These are phyloP conservation scores for Notodonta ziczac DNA, from an alignment of 2,888 invertebrate genomes.

Conservation along the genomic window DNA sequence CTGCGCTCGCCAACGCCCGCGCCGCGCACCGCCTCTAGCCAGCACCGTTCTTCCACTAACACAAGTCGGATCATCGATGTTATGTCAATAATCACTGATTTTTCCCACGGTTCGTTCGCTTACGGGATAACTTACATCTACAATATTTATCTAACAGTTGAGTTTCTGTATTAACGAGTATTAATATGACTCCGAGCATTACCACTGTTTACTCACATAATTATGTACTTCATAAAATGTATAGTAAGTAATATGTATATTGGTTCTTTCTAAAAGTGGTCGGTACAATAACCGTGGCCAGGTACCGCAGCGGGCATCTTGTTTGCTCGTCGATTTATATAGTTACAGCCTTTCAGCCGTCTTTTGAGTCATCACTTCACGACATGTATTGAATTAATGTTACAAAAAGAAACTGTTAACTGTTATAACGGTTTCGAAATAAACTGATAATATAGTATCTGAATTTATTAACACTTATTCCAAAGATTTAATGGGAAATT, in stretches of 20 bases:
- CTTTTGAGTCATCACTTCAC: slow-evolving; percentile 28
- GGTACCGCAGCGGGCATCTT: slow-evolving; percentile 27
- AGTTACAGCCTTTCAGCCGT: slow-evolving; percentile 32
- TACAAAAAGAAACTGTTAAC: slow-evolving; percentile 22
- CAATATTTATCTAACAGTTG: slow-evolving; percentile 29
- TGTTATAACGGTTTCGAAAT: slow-evolving; percentile 1
- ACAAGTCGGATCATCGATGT: slow-evolving; percentile 52
- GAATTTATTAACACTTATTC: slow-evolving; percentile 5
- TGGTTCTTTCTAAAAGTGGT: slow-evolving; percentile 34
- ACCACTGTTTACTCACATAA: slow-evolving; percentile 6
- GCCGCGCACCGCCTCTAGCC: slow-evolving; percentile 40
- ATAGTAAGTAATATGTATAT: neutral
- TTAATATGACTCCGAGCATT: slow-evolving; percentile 11
- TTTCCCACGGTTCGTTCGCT: slow-evolving; percentile 46
- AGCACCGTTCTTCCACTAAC: slow-evolving; percentile 53
- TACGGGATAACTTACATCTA: slow-evolving; percentile 24
- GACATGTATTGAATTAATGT: slow-evolving; percentile 25
- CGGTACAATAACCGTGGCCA: slow-evolving; percentile 52
- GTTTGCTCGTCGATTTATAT: slow-evolving; percentile 43
- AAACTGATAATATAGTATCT: neutral
- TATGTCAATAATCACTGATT: slow-evolving; percentile 49
- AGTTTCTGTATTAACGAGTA: slow-evolving; percentile 32
- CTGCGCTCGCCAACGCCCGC: slow-evolving; percentile 41
- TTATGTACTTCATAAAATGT: too few species aligned
- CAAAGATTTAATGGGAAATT: slow-evolving; percentile 1